Percentiles rank a stretch among this genome's conserved stretches.
phyloP scores from a whole-genome alignment of 2,797 vertebrate species.

The Sebastolobus alascanus region DNA sequence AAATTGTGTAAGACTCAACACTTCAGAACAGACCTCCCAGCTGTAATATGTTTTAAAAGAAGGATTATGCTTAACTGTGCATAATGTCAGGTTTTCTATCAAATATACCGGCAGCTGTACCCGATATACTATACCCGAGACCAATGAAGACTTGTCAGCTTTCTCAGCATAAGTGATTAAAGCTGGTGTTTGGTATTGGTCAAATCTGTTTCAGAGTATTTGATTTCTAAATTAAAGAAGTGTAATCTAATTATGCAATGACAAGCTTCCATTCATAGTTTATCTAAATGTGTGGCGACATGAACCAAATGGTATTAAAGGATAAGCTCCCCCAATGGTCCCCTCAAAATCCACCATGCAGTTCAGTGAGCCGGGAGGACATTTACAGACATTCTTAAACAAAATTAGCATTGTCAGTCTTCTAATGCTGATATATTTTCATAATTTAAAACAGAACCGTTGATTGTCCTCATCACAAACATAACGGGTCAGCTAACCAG shows the following conservation, averaged over 20 bases:
- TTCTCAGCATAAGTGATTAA: slow-evolving; percentile 5
- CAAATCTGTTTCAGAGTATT: neutral
- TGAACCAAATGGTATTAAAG: slow-evolving; percentile 6
- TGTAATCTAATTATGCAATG: neutral
- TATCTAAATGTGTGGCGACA: neutral
- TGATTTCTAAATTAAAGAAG: slow-evolving; percentile 15
- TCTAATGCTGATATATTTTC: neutral
- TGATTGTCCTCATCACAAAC: neutral
- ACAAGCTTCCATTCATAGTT: neutral
- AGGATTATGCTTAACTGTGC: neutral
- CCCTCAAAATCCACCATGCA: neutral
- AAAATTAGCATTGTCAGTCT: neutral
- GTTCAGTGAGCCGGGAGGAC: neutral
- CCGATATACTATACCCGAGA: neutral
- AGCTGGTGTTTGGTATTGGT: neutral
- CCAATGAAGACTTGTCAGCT: slow-evolving; percentile 9
- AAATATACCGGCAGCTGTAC: neutral
- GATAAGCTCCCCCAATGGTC: neutral
- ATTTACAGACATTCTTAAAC: neutral
- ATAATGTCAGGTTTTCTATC: neutral
- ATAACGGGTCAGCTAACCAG: neutral
- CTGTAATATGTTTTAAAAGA: neutral
- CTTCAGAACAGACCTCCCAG: neutral
- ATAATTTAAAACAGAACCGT: neutral
- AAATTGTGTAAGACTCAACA: neutral